A percentile compares a stretch with the other conserved stretches of the same genome.
Conservation (phyloP, 2,888 invertebrate species). For the Yponomeuta plumbellus region DNA sequence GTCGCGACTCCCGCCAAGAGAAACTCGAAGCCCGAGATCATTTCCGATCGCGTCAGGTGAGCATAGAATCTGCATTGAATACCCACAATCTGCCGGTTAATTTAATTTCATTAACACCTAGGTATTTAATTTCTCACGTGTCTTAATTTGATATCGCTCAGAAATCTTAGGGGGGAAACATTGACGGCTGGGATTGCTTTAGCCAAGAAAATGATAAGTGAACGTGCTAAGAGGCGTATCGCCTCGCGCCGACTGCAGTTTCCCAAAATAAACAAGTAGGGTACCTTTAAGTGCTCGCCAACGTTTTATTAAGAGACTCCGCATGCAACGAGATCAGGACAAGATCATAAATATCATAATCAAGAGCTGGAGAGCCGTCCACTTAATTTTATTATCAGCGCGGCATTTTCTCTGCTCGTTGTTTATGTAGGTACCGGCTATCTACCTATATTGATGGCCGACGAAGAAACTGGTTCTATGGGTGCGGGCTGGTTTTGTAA, state of each 20-base stretch:
- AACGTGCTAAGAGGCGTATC: background rate
- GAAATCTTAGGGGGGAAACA: too few relatives aligned
- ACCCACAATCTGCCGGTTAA: background rate
- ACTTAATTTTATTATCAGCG: constrained; percentile 1
- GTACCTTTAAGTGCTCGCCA: background rate
- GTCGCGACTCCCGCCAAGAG: constrained; percentile 79
- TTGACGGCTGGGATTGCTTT: too few relatives aligned
- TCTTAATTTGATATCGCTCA: too few relatives aligned
- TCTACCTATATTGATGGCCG: too few relatives aligned
- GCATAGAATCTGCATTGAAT: constrained; percentile 38
- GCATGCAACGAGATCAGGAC: background rate
- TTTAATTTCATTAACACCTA: too few relatives aligned
- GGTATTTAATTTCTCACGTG: too few relatives aligned
- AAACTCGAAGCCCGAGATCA: constrained; percentile 85
- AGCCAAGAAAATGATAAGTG: background rate
- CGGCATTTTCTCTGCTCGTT: constrained; percentile 33
- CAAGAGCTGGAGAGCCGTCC: background rate
- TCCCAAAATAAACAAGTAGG: constrained; percentile 12
- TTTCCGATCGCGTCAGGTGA: constrained; percentile 88
- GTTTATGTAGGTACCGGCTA: constrained; percentile 26
- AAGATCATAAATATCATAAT: constrained; percentile 1
- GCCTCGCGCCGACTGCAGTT: too few relatives aligned
- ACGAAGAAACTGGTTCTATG: constrained; percentile 29
- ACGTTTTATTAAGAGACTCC: background rate
- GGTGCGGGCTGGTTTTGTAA: constrained; percentile 34